A percentile compares a stretch with the other conserved stretches of the same genome.
Conservation (phyloP, 1,140 invertebrate genomes). For the Ostrea denselamellosa region DNA sequence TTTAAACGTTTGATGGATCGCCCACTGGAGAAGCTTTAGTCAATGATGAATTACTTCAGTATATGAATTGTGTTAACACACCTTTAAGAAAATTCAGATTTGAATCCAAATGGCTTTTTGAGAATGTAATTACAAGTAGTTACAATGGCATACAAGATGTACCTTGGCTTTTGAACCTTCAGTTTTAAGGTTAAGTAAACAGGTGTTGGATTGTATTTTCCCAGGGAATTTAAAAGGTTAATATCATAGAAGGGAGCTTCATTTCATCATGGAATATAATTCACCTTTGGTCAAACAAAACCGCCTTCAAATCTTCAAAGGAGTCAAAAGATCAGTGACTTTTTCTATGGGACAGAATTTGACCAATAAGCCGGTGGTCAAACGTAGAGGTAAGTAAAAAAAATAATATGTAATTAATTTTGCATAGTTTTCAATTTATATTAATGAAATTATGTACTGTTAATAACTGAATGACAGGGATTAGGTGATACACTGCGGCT, state of each 20-base stretch:
- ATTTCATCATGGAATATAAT: slow-evolving; percentile 13
- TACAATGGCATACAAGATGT: neutral
- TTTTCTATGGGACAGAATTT: slow-evolving; percentile 34
- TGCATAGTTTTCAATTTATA: too few relatives aligned
- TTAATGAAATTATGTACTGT: too few relatives aligned
- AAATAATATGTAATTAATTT: neutral
- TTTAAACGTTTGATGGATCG: slow-evolving; percentile 22
- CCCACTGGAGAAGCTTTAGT: neutral
- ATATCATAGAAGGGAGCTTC: neutral
- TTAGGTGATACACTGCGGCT: too few relatives aligned
- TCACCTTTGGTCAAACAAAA: slow-evolving; percentile 32
- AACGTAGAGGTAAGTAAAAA: slow-evolving; percentile 1
- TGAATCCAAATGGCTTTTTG: neutral
- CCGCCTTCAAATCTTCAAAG: slow-evolving; percentile 36
- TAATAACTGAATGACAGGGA: too few relatives aligned
- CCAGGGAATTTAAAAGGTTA: slow-evolving; percentile 18
- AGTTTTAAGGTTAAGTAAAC: slow-evolving; percentile 4
- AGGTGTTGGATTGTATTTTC: slow-evolving; percentile 25
- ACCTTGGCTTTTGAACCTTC: neutral
- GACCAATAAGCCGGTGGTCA: neutral
- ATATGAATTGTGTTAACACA: slow-evolving; percentile 15
- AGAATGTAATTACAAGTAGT: neutral
- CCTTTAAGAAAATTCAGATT: slow-evolving; percentile 4
- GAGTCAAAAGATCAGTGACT: slow-evolving; percentile 41
- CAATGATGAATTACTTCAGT: neutral